Evolutionary conservation across 2,797 vertebrate species (phyloP), one percentile per base, ranked within the genome.

Genomic region (Typhlichthys subterraneus): DNA sequence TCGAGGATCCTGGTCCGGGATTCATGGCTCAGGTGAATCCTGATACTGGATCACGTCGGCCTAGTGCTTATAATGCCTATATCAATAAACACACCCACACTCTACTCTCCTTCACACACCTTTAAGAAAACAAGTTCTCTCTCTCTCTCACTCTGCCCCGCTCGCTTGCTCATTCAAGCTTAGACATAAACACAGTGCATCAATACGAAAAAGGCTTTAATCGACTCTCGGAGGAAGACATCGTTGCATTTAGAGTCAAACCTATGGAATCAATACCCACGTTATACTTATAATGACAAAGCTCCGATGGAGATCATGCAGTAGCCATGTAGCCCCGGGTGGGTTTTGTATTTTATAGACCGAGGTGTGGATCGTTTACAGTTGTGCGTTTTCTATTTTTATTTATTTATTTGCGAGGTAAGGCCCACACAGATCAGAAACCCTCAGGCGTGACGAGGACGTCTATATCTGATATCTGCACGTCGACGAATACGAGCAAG

Each of bases 191-290:
- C 2, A 23, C 53, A n/a, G 72, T 56, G 79, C 87, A 82, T 91
- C 85, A 78, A 90, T 88, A 91, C 69, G 84, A 85, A 90, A 87
- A 87, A 80, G 75, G 75, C 54, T 93, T 91, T 92, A 90, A 91
- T 91, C 88, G 91, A 85, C 87, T 87, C 86, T 88, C 87, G 12
- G 70, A 87, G 85, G 89, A 91, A 89, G 90, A 88, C 85, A 91
- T 90, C 88, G 90, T 89, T 91, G 88, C 86, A 84, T 89, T 92
- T 82, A 80, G 83, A 90, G 90, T 89, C 88, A 90, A 92, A 93
- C 88, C 86, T 89, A 90, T 89, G 83, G 75, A 91, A 93, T 93
- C 91, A 83, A 93, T 93, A 91, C 72, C 81, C 81, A 64, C 80
- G 79, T 90, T 89, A 87, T 80, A 84, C 84, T 91, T 90, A 89